Evolutionary conservation across 2,888 invertebrate genomes (phyloP), one percentile per base, ranked within the genome.

Genomic region (Callyntrura sp.): DNA sequence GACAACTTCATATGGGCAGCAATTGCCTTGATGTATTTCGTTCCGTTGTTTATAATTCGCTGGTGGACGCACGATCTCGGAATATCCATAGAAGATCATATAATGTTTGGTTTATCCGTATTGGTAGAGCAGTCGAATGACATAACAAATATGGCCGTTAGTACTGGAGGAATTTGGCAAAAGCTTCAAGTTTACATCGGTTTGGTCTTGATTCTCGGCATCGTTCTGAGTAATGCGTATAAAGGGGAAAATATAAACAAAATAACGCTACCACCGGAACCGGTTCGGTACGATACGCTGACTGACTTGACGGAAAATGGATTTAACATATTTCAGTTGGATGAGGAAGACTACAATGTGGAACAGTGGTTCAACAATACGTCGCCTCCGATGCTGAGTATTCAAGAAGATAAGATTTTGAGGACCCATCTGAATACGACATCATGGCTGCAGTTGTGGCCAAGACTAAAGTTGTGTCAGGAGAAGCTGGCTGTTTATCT

Each of bases 181-280:
- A 2, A 55, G 2, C 2, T 55, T 2, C 2, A 9, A 14, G 2
- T 55, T 2, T n/a, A n/a, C 14, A 3, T 8, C 8, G 2, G n/a
- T 8, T 3, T 55, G 55, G 3, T 55, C 4, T 55, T 55, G 55
- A 4, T 55, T 3, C n/a, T 17, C 14, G 17, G 55, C 17, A 55
- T 55, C 17, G 55, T 76, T 45, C 17, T 76, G 1, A 76, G 76
- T 51, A 76, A 48, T 23, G 76, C 9, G 8, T 76, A 76, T 48
- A 76, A 76, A 20, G 43, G 43, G 2, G 45, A 43, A 6, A 76
- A 76, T 23, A 48, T 76, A 8, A 11, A 14, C 20, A 76, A 76
- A 23, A 45, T 76, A 1, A 48, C 48, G 8, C 17, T 48, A 17
- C 76, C 76, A 1, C 1, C 20, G 1, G 48, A 76, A 23, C 76